Evolutionary conservation across 1,140 invertebrate species (phyloP).

Genomic region (Drosophila mayri): DNA sequence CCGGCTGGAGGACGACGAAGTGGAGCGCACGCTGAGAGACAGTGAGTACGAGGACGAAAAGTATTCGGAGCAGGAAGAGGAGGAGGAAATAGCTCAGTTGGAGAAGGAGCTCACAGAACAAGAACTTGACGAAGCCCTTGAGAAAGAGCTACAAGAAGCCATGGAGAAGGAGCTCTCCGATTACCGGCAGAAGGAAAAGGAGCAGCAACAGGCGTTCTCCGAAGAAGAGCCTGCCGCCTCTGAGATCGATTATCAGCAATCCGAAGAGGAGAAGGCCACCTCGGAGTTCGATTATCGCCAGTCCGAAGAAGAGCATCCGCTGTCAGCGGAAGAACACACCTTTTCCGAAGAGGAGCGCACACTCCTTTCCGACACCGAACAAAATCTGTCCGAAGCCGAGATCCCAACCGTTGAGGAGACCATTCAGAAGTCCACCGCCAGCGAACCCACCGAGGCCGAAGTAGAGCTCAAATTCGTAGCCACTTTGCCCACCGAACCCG

Average conservation of each 20-base stretch:
- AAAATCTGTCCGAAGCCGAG: conserved; percentile 15
- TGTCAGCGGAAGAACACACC: conserved; percentile 23
- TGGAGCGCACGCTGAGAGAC: conserved; percentile 67
- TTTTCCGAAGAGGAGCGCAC: conserved; percentile 33
- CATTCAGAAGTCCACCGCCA: conserved; percentile 33
- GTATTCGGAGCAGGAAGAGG: conserved; percentile 38
- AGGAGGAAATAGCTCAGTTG: conserved; percentile 41
- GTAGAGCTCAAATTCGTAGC: conserved; percentile 57
- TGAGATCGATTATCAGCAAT: conserved; percentile 36
- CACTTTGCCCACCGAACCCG: conserved; percentile 61
- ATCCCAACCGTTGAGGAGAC: conserved; percentile 15
- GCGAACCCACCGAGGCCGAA: conserved; percentile 63
- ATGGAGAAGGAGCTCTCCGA: conserved; percentile 66
- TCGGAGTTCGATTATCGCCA: conserved; percentile 41
- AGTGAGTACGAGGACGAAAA: conserved; percentile 74
- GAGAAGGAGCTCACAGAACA: conserved; percentile 56
- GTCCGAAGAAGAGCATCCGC: conserved; percentile 40
- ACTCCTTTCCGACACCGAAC: conserved; percentile 37
- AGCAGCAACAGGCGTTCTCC: conserved; percentile 28
- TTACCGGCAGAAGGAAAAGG: conserved; percentile 53
- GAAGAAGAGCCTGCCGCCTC: conserved; percentile 47
- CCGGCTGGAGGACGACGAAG: conserved; percentile 72
- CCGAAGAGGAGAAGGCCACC: conserved; percentile 34
- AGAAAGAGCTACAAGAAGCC: conserved; percentile 65
- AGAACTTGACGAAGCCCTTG: conserved; percentile 66